Evolutionary conservation across 2,797 vertebrate species (phyloP).

Genomic region (Sciurus vulgaris): DNA sequence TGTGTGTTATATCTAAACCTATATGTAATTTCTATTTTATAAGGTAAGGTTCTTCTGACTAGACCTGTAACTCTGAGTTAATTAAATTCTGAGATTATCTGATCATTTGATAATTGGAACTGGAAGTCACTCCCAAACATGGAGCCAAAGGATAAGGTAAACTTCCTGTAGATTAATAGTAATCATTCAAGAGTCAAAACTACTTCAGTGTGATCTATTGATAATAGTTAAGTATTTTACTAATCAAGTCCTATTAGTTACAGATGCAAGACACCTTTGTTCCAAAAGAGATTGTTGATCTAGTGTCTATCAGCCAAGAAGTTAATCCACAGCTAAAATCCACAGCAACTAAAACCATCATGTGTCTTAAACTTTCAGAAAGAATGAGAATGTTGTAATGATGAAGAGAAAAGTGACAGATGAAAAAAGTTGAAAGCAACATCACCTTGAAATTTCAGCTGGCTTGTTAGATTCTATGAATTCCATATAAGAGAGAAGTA

Average conservation of each 20-base stretch:
- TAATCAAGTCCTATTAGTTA: slow-evolving; percentile 5
- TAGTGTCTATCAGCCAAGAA: neutral
- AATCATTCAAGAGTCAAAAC: slow-evolving; percentile 34
- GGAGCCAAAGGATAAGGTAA: neutral
- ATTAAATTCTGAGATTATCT: neutral
- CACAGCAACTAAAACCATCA: neutral
- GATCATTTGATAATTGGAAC: neutral
- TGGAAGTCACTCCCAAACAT: neutral
- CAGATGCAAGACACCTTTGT: slow-evolving; percentile 19
- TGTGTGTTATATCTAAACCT: accelerated
- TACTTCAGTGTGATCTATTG: neutral
- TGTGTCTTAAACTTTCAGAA: neutral
- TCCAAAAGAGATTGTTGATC: slow-evolving; percentile 20
- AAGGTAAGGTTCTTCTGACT: neutral
- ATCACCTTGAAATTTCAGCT: slow-evolving; percentile 34
- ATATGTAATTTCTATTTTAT: neutral
- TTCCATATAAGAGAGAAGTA: slow-evolving; percentile 40
- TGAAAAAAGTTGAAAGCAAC: slow-evolving; percentile 1
- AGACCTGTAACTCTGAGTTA: neutral
- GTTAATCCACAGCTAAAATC: neutral
- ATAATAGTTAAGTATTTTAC: slow-evolving; percentile 51
- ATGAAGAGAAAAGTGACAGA: neutral
- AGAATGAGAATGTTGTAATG: neutral
- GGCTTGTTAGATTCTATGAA: slow-evolving; percentile 47
- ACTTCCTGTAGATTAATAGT: neutral